Percentiles rank a stretch among this genome's conserved stretches.
Evolutionary conservation across 2,113 vertebrate genomes (phyloP).

Genomic region (Indicator maculatus): DNA sequence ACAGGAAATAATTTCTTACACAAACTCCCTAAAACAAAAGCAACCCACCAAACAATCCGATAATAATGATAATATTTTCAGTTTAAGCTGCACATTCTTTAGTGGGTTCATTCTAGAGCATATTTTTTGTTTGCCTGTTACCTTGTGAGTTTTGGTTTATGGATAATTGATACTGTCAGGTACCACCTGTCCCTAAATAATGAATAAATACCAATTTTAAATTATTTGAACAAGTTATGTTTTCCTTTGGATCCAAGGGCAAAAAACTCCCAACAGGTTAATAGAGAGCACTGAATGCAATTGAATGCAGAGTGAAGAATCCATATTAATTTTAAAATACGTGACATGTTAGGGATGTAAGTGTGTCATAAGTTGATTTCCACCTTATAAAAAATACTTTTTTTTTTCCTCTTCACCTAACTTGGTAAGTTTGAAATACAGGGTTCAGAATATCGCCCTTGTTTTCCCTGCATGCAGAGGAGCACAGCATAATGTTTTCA

Average conservation of each 20-base stretch:
- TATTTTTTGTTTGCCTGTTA: not conserved
- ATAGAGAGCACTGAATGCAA: not conserved
- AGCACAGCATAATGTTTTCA: not conserved
- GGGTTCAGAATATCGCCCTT: not conserved
- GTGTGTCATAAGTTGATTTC: not conserved
- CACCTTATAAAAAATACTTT: not conserved
- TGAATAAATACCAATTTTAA: not conserved
- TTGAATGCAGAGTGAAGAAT: not conserved
- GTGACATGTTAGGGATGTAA: not conserved
- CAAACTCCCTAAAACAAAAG: not conserved
- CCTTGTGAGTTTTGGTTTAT: not conserved
- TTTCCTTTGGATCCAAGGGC: not conserved
- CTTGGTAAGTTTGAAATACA: not conserved
- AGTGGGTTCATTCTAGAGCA: not conserved
- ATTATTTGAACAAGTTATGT: not conserved
- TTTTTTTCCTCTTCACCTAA: not conserved
- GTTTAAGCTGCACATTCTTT: not conserved
- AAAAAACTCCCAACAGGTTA: not conserved
- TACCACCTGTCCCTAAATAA: not conserved
- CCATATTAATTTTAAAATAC: not conserved
- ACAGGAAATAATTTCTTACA: not conserved
- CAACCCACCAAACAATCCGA: not conserved
- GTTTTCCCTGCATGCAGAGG: fast-evolving
- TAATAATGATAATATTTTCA: not conserved
- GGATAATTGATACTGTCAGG: not conserved